These are phyloP conservation scores for Formica exsecta DNA, from an alignment of 1,140 invertebrate genomes.

Conservation along the genomic window DNA sequence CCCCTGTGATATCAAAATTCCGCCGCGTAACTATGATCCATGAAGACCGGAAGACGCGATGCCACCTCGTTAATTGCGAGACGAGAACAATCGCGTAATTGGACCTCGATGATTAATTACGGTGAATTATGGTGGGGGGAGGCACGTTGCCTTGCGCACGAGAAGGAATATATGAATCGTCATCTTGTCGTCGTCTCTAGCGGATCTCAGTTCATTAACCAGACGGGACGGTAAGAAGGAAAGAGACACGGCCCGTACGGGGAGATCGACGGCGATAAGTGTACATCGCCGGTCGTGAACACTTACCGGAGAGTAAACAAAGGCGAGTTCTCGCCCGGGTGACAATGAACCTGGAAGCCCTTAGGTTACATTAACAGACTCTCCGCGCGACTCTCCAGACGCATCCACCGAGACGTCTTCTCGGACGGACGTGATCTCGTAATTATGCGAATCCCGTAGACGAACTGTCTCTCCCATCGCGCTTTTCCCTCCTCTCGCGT, in stretches of 20 bases:
- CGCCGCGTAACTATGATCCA: constrained; percentile 25
- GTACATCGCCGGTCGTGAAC: constrained; percentile 62
- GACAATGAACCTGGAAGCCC: constrained; percentile 81
- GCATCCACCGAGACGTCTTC: constrained; percentile 69
- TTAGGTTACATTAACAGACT: constrained; percentile 73
- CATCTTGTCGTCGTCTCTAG: constrained; percentile 35
- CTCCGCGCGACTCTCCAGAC: constrained; percentile 63
- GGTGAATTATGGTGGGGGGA: constrained; percentile 7
- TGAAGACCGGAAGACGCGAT: constrained; percentile 31
- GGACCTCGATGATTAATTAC: constrained; percentile 62
- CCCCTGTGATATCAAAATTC: constrained; percentile 20
- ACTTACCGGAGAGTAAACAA: constrained; percentile 76
- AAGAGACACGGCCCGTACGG: constrained; percentile 46
- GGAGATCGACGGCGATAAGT: constrained; percentile 75
- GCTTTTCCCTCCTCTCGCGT: constrained; percentile 41
- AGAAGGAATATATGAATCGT: constrained; percentile 17
- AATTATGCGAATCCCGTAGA: constrained; percentile 76
- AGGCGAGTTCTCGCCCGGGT: constrained; percentile 78
- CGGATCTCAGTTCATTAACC: constrained; percentile 78
- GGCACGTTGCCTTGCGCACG: constrained; percentile 21
- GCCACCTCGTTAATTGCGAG: constrained; percentile 46
- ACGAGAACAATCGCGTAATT: constrained; percentile 58
- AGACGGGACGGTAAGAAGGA: constrained; percentile 67
- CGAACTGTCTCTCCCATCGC: constrained; percentile 57
- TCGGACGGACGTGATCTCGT: constrained; percentile 77